phyloP scores from a whole-genome alignment of 2,888 invertebrate species.

The Lysandra bellargus region DNA sequence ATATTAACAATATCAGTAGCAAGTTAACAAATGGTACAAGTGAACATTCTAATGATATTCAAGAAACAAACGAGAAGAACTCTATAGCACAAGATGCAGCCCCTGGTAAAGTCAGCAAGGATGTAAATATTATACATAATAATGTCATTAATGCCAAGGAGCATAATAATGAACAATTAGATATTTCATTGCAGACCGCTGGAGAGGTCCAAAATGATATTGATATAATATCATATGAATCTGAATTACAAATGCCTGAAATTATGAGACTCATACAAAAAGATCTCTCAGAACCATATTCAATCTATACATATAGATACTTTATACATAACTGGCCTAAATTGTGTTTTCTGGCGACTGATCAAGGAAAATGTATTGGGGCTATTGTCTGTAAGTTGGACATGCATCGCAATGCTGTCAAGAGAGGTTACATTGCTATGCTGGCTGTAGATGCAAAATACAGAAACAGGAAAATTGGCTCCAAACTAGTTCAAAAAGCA shows the following conservation, averaged over 20 bases:
- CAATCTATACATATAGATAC: conserved; percentile 99
- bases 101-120: conserved; percentile 49
- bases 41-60: conserved; percentile 61
- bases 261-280: conserved; percentile 99
- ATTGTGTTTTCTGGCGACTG: conserved; percentile 97
- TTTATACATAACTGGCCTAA: conserved; percentile 99
- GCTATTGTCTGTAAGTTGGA: conserved; percentile 99
- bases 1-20: conserved; percentile 68
- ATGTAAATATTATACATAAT: conserved; percentile 73
- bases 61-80: conserved; percentile 50
- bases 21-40: conserved; percentile 73
- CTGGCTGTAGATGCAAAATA: conserved; percentile 98
- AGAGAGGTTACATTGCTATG: conserved; percentile 99
- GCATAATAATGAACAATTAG: conserved; percentile 48
- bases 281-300: conserved; percentile 99
- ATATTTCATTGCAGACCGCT: conserved; percentile 45
- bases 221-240: conserved; percentile 86
- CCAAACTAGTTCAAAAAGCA: conserved; percentile 88
- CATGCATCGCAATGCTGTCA: conserved; percentile 92
- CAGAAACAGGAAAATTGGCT: conserved; percentile 96
- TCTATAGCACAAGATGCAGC: conserved; percentile 52
- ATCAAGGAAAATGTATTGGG: conserved; percentile 93
- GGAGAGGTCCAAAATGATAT: conserved; percentile 58
- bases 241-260: conserved; percentile 98
- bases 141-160: conserved; percentile 43